These are phyloP conservation scores for Bhutanitis thaidina DNA, from an alignment of 2,888 invertebrate genomes.

Conservation along the genomic window DNA sequence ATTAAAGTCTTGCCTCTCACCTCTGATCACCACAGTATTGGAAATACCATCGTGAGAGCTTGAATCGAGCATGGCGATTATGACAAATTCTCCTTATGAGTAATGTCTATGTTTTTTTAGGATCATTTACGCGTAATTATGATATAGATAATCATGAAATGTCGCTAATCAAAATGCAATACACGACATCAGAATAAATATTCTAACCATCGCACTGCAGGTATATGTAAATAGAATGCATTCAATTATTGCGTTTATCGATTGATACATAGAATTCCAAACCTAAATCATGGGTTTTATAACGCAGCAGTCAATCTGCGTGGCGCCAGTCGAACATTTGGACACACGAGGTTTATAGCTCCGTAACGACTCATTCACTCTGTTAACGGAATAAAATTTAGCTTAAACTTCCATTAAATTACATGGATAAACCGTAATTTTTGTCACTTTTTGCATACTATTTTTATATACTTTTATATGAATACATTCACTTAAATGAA, in stretches of 20 bases:
- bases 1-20: too few species aligned
- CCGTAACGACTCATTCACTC: constrained; percentile 18
- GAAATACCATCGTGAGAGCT: too few species aligned
- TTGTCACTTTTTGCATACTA: too few species aligned
- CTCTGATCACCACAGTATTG: too few species aligned
- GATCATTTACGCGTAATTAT: too few species aligned
- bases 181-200: background rate
- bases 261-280: constrained; percentile 52
- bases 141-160: background rate
- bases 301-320: constrained; percentile 1
- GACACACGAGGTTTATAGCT: constrained; percentile 12
- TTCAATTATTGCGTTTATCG: constrained; percentile 55
- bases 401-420: background rate
- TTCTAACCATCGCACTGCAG: background rate
- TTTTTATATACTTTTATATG: too few species aligned
- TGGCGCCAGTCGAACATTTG: constrained; percentile 32
- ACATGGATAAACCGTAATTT: too few species aligned
- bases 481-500: too few species aligned
- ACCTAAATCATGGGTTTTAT: constrained; percentile 48
- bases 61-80: too few species aligned
- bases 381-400: constrained; percentile 15
- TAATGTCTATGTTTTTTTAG: too few species aligned
- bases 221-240: constrained; percentile 26
- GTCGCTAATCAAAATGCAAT: background rate
- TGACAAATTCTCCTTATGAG: too few species aligned